A percentile compares a stretch with the other conserved stretches of the same genome.
phyloP scores from a whole-genome alignment of 2,888 invertebrate genomes.

The Listrodromus nycthemerus region DNA sequence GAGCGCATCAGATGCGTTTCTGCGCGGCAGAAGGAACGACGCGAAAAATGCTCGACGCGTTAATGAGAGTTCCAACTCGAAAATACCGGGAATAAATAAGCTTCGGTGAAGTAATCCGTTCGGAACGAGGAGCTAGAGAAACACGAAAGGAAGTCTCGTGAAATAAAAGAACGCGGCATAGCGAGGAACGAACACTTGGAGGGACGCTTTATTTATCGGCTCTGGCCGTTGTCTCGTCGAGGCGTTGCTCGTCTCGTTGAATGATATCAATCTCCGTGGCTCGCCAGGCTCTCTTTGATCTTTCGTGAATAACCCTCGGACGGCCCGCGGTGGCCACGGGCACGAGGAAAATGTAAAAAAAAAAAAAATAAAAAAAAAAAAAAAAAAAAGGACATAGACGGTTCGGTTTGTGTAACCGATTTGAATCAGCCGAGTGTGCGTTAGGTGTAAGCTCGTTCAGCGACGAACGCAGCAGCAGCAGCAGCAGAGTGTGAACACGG shows the following conservation, averaged over 20 bases:
- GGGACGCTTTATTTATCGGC: slow-evolving; percentile 68
- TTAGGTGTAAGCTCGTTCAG: slow-evolving; percentile 21
- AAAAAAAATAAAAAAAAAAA: too few species aligned
- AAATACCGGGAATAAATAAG: slow-evolving; percentile 63
- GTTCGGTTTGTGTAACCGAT: slow-evolving; percentile 56
- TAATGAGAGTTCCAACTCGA: slow-evolving; percentile 70
- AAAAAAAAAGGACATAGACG: slow-evolving; percentile 34
- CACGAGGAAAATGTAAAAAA: slow-evolving; percentile 14
- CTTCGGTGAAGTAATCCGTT: slow-evolving; percentile 41
- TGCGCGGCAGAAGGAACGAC: background rate
- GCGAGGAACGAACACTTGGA: slow-evolving; percentile 8
- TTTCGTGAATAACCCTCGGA: slow-evolving; percentile 77
- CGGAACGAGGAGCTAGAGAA: slow-evolving; percentile 30
- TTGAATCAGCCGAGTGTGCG: slow-evolving; percentile 47
- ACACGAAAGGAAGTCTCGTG: background rate
- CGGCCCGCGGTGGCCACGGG: slow-evolving; percentile 11
- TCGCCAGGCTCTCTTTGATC: slow-evolving; percentile 76
- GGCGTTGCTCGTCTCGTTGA: slow-evolving; percentile 73
- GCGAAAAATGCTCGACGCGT: slow-evolving; percentile 72
- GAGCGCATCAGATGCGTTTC: background rate
- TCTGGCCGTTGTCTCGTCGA: slow-evolving; percentile 67
- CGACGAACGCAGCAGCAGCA: slow-evolving; percentile 24
- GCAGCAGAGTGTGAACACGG: slow-evolving; percentile 54
- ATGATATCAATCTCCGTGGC: slow-evolving; percentile 78
- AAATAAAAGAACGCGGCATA: slow-evolving; percentile 14